phyloP scores from a whole-genome alignment of 2,113 vertebrate genomes.

The Neogale vison region DNA sequence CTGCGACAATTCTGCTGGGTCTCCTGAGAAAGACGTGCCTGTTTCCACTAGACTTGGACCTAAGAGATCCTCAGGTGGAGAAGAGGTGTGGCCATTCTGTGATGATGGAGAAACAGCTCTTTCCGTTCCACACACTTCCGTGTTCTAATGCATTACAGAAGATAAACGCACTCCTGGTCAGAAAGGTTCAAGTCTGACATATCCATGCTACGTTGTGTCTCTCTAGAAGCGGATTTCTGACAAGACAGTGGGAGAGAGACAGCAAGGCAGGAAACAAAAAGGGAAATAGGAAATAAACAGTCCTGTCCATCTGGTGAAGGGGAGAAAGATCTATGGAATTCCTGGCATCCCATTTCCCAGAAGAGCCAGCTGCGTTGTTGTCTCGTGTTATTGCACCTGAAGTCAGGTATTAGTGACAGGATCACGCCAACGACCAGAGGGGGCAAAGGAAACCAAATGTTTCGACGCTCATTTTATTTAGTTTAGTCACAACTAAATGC shows the following conservation, averaged over 20 bases:
- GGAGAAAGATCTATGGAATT: neutral
- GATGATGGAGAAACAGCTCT: neutral
- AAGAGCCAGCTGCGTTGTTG: neutral
- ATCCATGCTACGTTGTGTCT: neutral
- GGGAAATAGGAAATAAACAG: neutral
- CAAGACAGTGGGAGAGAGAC: neutral
- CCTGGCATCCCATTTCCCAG: neutral
- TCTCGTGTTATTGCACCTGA: neutral
- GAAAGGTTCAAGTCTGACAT: neutral
- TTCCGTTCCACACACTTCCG: neutral
- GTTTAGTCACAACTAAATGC: neutral
- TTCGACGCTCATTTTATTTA: neutral
- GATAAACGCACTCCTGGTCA: neutral
- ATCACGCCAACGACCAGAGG: neutral
- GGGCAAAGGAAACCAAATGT: neutral
- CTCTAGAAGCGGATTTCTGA: neutral
- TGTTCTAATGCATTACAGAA: neutral
- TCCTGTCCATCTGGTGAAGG: neutral
- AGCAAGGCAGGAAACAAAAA: neutral
- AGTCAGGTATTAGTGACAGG: neutral
- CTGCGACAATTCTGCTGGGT: neutral
- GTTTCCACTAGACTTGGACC: neutral
- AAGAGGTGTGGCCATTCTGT: neutral
- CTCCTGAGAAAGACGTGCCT: neutral
- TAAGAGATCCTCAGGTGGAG: neutral